Evolutionary conservation across 2,797 vertebrate species (phyloP).

Genomic region (Muraenolepis orangiensis): DNA sequence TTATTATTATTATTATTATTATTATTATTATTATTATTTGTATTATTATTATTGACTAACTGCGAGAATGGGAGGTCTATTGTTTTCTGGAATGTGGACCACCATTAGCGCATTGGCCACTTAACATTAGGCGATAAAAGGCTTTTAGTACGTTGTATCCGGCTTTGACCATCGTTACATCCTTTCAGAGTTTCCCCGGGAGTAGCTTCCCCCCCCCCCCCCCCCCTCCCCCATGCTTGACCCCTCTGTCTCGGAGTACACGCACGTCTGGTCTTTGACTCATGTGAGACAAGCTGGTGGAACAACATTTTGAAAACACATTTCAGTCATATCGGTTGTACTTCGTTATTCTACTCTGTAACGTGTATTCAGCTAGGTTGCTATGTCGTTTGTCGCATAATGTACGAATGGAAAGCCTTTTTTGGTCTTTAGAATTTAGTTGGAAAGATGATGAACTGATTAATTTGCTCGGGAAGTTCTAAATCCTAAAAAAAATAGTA

Average conservation of each 20-base stretch:
- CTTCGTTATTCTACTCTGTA: background rate
- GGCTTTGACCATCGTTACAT: conserved; percentile 21
- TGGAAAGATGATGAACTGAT: background rate
- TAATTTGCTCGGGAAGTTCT: background rate
- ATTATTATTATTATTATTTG: too few relatives aligned
- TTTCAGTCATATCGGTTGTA: background rate
- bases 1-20: too few relatives aligned
- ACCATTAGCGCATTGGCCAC: background rate
- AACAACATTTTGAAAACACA: background rate
- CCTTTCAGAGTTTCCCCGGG: conserved; percentile 23
- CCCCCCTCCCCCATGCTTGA: background rate
- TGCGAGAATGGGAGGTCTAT: conserved; percentile 22
- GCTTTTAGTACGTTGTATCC: conserved; percentile 35
- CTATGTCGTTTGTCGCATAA: background rate
- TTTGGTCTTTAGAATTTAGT: background rate
- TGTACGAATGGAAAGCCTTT: background rate
- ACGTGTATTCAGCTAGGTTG: background rate
- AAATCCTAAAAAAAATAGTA: background rate
- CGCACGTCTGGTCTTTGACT: background rate
- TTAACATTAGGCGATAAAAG: conserved; percentile 13
- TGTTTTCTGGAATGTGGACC: background rate
- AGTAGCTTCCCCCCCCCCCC: background rate
- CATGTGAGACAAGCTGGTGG: background rate
- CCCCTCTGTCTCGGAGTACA: background rate
- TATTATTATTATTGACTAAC: background rate